A percentile compares a stretch with the other conserved stretches of the same genome.
Conservation (phyloP, 2,888 invertebrate genomes). For the Camptogramma bilineatum region DNA sequence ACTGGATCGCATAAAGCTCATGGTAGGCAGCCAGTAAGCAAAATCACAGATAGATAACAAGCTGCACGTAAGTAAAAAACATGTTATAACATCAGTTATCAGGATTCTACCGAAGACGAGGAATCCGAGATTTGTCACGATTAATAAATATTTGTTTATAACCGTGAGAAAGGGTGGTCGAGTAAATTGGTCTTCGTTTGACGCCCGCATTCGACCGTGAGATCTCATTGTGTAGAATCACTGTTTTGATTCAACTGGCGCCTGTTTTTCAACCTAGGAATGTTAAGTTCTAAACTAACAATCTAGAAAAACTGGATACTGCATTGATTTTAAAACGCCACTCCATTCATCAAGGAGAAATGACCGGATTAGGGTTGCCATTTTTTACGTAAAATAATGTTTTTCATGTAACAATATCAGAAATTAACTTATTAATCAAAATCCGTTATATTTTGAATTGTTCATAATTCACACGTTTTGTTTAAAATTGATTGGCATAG, state of each 20-base stretch:
- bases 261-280: constrained; percentile 60
- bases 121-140: constrained; percentile 38
- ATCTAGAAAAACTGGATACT: constrained; percentile 54
- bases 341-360: constrained; percentile 77
- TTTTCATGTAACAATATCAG: not conserved
- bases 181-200: constrained; percentile 81
- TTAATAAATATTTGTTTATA: constrained; percentile 48
- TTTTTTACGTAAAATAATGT: constrained; percentile 12
- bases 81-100: constrained; percentile 6
- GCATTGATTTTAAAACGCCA: constrained; percentile 68
- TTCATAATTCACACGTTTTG: not conserved
- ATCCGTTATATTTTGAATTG: not conserved
- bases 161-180: constrained; percentile 54
- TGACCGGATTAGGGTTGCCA: constrained; percentile 53
- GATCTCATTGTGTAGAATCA: constrained; percentile 70
- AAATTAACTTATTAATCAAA: not conserved
- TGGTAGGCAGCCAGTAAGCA: too few relatives aligned
- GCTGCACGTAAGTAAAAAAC: not conserved
- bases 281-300: constrained; percentile 50
- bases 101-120: constrained; percentile 26
- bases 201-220: constrained; percentile 82
- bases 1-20: too few relatives aligned
- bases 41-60: too few relatives aligned
- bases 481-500: constrained; percentile 16
- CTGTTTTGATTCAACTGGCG: constrained; percentile 71